Base-by-base conservation (phyloP, 2,888 invertebrate species). In the Andrena bicolor region DNA sequence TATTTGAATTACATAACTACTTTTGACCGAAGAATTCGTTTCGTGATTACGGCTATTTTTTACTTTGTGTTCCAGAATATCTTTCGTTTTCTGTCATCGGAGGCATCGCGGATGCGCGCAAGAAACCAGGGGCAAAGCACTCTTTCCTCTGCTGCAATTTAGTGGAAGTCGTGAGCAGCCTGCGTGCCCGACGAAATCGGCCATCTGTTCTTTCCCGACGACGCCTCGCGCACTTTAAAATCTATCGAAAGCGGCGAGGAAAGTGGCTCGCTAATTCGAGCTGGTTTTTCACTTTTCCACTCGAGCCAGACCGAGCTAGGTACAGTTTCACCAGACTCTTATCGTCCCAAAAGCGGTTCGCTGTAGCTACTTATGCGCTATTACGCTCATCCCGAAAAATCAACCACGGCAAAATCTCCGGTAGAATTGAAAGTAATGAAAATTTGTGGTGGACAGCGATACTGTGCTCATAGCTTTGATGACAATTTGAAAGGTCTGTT, bases 181-280 rank as follows among this genome's bases (percentile, higher is more conserved):
- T 83, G 76, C 79, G 77, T 64, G 66, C 68, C 70, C 56, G 76
- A 68, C 74, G 56, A 81, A 78, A 82, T 83, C 85, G 87, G 82
- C 71, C 76, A 76, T 78, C 74, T 78, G 63, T 81, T 77, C 70
- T 75, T 76, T 79, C 78, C 75, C 75, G 68, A 70, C 75, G 84
- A 86, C 77, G 79, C 68, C 64, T 53, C 75, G 76, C 69, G 80
- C 86, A 78, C 81, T 88, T 86, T 88, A 86, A 88, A 84, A 84
- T 77, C 84, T 65, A 84, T 87, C 80, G 88, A 86, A 84, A 86
- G 84, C 80, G 69, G 5, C 72, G 78, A 71, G 64, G 80, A 86
- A 82, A 88, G 88, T 79, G 78, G 65, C 68, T 56, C 72, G 81
- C 69, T 79, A 87, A 84, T 87, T 73, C 80, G 64, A 74, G 48